These are phyloP conservation scores for Labeo rohita DNA, from an alignment of 2,113 vertebrate genomes.

Conservation along the genomic window DNA sequence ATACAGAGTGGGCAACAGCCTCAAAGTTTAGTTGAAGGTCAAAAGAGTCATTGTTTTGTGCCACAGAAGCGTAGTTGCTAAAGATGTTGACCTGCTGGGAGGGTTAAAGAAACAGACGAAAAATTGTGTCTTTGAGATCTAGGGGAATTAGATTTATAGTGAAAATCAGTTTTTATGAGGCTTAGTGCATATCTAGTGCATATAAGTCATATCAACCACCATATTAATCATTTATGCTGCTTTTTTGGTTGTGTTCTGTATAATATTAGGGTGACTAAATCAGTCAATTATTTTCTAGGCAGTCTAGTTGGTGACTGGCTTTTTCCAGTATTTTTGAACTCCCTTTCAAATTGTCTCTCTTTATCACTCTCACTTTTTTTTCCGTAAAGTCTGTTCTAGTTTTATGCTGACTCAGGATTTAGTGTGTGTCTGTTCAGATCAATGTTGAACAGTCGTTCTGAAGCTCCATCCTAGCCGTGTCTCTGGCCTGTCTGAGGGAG, in stretches of 20 bases:
- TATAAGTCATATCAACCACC: too few relatives aligned
- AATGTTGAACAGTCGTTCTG: background rate
- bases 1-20: conserved; percentile 13
- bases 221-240: too few relatives aligned
- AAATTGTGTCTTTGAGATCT: background rate
- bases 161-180: too few relatives aligned
- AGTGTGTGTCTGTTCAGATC: conserved; percentile 22
- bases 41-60: background rate
- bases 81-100: background rate
- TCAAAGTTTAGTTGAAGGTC: conserved; percentile 13
- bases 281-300: background rate
- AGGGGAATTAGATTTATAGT: too few relatives aligned
- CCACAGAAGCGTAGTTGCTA: background rate
- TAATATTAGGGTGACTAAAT: too few relatives aligned
- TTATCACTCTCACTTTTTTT: background rate
- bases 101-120: background rate
- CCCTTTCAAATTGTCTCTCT: conserved; percentile 14
- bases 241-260: too few relatives aligned
- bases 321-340: conserved; percentile 1
- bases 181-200: too few relatives aligned
- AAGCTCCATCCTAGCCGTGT: background rate
- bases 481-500: conserved; percentile 58
- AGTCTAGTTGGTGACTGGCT: background rate
- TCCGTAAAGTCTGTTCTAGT: background rate
- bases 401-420: conserved; percentile 19